These are phyloP conservation scores for Trachelipus rathkii DNA, from an alignment of 1,140 invertebrate species.

Conservation along the genomic window DNA sequence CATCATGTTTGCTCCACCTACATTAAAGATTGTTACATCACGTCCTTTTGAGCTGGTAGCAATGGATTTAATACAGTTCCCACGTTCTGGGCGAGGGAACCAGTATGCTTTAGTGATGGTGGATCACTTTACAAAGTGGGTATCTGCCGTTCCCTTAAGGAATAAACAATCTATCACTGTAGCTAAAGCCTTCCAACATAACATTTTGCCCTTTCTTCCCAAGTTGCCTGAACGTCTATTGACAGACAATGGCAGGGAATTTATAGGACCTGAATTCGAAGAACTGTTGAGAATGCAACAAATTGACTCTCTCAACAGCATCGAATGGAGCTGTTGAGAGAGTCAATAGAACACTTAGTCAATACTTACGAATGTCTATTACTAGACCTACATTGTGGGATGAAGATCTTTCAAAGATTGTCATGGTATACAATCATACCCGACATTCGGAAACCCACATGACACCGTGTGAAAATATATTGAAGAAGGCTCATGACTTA, in stretches of 20 bases:
- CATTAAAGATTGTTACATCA: not conserved
- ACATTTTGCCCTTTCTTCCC: not conserved
- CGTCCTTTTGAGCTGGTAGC: slow-evolving; percentile 6
- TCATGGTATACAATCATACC: too few relatives aligned
- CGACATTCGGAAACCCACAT: too few relatives aligned
- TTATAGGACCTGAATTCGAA: too few relatives aligned
- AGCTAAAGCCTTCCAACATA: not conserved
- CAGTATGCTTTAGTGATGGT: not conserved
- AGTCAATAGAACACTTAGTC: too few relatives aligned
- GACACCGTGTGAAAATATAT: too few relatives aligned
- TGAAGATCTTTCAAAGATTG: too few relatives aligned
- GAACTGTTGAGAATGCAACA: too few relatives aligned
- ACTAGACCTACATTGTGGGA: too few relatives aligned
- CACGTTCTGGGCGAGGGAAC: not conserved
- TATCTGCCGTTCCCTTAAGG: not conserved
- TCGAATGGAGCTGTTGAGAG: too few relatives aligned
- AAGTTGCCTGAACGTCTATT: not conserved
- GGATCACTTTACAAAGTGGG: slow-evolving; percentile 19
- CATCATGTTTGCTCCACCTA: not conserved
- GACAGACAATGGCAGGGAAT: slow-evolving; percentile 4
- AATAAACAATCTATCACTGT: not conserved
- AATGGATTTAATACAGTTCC: not conserved
- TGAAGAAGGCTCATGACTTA: too few relatives aligned
- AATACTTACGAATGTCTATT: too few relatives aligned
- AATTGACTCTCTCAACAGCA: too few relatives aligned